A percentile compares a stretch with the other conserved stretches of the same genome.
Evolutionary conservation across 2,113 vertebrate genomes (phyloP).

Genomic region (Lethenteron reissneri): DNA sequence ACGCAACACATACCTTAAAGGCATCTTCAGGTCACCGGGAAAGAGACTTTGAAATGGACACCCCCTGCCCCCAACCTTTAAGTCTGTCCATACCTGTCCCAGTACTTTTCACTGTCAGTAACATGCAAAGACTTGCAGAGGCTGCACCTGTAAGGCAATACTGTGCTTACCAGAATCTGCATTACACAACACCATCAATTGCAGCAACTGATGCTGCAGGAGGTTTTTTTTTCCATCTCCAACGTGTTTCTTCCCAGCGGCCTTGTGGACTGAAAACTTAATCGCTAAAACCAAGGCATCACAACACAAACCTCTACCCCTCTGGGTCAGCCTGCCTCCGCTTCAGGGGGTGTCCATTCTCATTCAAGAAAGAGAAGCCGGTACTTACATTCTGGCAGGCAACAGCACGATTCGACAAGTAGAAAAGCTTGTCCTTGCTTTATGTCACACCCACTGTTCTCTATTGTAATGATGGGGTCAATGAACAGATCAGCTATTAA

Average conservation of each 20-base stretch:
- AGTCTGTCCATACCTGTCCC: constrained; percentile 6
- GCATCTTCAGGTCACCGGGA: constrained; percentile 93
- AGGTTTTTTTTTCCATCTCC: no score
- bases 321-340: constrained; percentile 22
- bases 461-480: constrained; percentile 99
- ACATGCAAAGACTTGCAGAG: constrained; percentile 3
- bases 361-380: constrained; percentile 93
- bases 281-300: no score
- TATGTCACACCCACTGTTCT: constrained; percentile 99
- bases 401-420: constrained; percentile 51
- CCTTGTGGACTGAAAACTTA: no score
- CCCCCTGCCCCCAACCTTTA: constrained; percentile 3
- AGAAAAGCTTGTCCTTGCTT: constrained; percentile 99
- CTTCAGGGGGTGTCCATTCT: constrained; percentile 86
- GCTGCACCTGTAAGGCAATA: background rate
- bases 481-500: constrained; percentile 97
- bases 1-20: no score
- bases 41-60: constrained; percentile 32
- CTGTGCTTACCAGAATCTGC: no score
- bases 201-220: no score
- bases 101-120: constrained; percentile 1
- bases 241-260: no score
- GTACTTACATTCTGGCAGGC: constrained; percentile 99
- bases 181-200: no score
- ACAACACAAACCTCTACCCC: no score